Evolutionary conservation across 2,888 invertebrate species (phyloP), one percentile per base, ranked within the genome.

Genomic region (Lithophane ornitopus): DNA sequence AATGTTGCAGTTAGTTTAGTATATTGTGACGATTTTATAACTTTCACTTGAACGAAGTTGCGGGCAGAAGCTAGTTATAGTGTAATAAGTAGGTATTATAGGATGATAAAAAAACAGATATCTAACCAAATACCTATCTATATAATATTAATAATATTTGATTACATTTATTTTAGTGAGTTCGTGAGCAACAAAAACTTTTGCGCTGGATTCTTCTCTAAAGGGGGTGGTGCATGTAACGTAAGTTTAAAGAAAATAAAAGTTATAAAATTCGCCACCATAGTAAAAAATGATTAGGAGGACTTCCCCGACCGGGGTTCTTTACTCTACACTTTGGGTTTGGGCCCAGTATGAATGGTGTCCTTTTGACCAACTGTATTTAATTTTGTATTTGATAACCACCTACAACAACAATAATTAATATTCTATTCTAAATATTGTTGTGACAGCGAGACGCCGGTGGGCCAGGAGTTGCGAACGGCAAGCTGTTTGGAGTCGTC

Each of bases 181-280:
- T 95, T 92, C 70, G 94, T 95, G 0, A 92, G 91, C 0, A 72
- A 73, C 0, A 92, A 87, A 3, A 89, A 95, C 74, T 95, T 95
- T 80, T 95, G 95, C 74, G 95, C 93, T 16, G 95, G 95, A 16
- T 95, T 93, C 83, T 82, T 94, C 22, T 92, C 94, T 3, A 93
- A 90, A 85, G 95, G 95, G 3, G 91, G 92, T 3, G 95, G 95
- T 4, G 95, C 95, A 49, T 95, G 95, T 73, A 95, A 95, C 78
- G 95, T 95, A 87, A 90, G 94, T 65, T 61, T 4, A 49, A n/a
- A 16, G 19, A 19, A 16, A 52, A 22, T 9, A 46, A 3, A 34
- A 34, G 34, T 34, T 34, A 34, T 34, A 16, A 12, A 44, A 44
- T n/a, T n/a, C n/a, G n/a, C n/a, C n/a, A n/a, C n/a, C n/a, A n/a